Evolutionary conservation across 1,140 invertebrate genomes (phyloP).

Genomic region (Hycleus cichorii): DNA sequence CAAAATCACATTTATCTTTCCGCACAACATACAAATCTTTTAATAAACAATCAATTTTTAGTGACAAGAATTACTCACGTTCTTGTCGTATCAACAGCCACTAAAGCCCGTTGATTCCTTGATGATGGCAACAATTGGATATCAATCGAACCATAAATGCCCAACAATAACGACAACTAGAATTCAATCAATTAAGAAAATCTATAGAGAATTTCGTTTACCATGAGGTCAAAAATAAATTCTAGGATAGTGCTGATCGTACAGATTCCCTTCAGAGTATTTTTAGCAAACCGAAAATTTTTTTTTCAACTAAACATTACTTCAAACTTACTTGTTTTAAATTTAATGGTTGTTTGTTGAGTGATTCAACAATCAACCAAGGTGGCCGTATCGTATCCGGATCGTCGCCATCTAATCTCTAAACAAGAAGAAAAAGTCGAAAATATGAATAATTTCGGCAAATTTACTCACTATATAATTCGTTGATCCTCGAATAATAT

Average conservation of each 20-base stretch:
- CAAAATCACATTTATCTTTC: too few relatives aligned
- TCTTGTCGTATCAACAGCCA: slow-evolving; percentile 42
- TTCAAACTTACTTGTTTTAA: slow-evolving; percentile 34
- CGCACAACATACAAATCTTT: too few relatives aligned
- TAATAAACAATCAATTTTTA: too few relatives aligned
- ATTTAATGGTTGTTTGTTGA: slow-evolving; percentile 32
- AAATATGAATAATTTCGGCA: slow-evolving; percentile 23
- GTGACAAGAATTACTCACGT: slow-evolving; percentile 35
- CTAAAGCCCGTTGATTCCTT: slow-evolving; percentile 29
- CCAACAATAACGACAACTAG: slow-evolving; percentile 40
- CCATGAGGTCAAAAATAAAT: too few relatives aligned
- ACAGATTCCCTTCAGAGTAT: not conserved
- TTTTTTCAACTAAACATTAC: too few relatives aligned
- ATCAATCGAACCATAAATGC: slow-evolving; percentile 41
- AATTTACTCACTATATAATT: slow-evolving; percentile 48
- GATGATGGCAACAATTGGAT: slow-evolving; percentile 36
- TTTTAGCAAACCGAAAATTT: not conserved
- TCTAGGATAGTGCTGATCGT: too few relatives aligned
- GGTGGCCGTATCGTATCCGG: slow-evolving; percentile 45
- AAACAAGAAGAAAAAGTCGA: slow-evolving; percentile 21
- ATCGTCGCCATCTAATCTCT: slow-evolving; percentile 49
- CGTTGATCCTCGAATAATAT: slow-evolving; percentile 51
- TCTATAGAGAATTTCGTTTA: too few relatives aligned
- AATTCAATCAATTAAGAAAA: not conserved
- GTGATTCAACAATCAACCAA: slow-evolving; percentile 44